Base-by-base conservation (phyloP, 2,113 vertebrate genomes). In the Phycodurus eques region DNA sequence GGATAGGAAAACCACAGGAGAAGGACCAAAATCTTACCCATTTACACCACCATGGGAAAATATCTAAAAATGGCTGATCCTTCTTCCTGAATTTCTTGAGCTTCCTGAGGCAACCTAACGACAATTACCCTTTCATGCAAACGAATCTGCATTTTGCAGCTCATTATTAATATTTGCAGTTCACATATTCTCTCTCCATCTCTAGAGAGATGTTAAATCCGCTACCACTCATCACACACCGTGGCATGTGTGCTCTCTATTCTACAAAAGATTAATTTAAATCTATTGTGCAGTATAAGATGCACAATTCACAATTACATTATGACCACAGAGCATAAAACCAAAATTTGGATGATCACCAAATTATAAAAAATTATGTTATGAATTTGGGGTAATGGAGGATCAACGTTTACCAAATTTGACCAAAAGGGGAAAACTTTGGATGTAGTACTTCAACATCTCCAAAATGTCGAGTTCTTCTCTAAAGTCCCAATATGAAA, bases 1-100 rank as follows among this genome's bases (percentile, higher is more conserved):
- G 67, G n/a, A 73, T 68, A 64, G 78, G 13, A 82, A 81, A 65
- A 73, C 74, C 85, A 81, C 20, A 70, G 68, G 76, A 76, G 19
- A 59, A 39, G 72, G 62, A 47, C 57, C 68, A 68, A 73, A 85
- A 85, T 86, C 78, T 85, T 85, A 83, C 57, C 72, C 76, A 87
- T 89, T 88, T 77, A 73, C 72, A 31, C 59, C 76, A 73, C 70
- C 62, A 64, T 49, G 51, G 44, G 53, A 67, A 77, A 80, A 81
- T 75, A 77, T 67, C 72, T 74, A 56, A 65, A 68, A 80, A 73
- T 75, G 70, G 20, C 7, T 72, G 66, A 79, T 75, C 78, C 56
- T n/a, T 74, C 72, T 35, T 67, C 64, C 73, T 71, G 31, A 65
- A 67, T 79, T 47, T 39, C 35, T 2, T 39, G 35, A 39, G 62